Base-by-base conservation (phyloP, 2,888 invertebrate species). In the Zaprionus bogoriensis region DNA sequence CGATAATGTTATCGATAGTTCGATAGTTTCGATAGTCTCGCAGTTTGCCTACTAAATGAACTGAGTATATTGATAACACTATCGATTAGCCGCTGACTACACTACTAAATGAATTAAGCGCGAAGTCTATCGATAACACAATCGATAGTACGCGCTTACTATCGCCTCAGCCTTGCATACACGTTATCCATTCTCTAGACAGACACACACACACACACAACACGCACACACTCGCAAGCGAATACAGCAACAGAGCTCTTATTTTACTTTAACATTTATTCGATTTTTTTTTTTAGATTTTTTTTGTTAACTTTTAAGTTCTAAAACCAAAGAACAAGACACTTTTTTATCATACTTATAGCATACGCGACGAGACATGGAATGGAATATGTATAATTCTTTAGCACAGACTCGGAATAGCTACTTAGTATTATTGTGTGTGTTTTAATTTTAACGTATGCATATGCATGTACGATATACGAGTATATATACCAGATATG, bases 261-360 rank as follows among this genome's bases (percentile, higher is more conserved):
- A 55, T 55, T 55, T 51, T 25, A 44, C 47, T 57, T 62, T 64
- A 32, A 59, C 46, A n/a, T 51, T 62, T 67, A 67, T 73, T 67
- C 71, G 51, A 32, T 41, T 64, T 66, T 70, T 76, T 70, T 77
- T 51, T 44, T 47, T 44, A 23, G 7, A 32, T 46, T 51, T 44
- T 52, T 65, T 61, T 78, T 75, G 59, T 72, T 75, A 60, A 75
- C 53, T 60, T 77, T 77, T 88, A 86, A 88, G 83, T 88, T 87
- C 79, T 88, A 79, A 88, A 83, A 87, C 87, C 87, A 87, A 87
- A 87, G 87, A 87, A 80, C 85, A 77, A 62, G 55, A 68, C 44
- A 87, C 68, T 67, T 64, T 68, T 68, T 86, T 79, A 75, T 76
- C 73, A 47, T 25, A 19, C 12, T 25, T 42, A 51, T 25, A 51